These are phyloP conservation scores for Neocrepidodera transversa DNA, from an alignment of 2,888 invertebrate species.

Conservation along the genomic window DNA sequence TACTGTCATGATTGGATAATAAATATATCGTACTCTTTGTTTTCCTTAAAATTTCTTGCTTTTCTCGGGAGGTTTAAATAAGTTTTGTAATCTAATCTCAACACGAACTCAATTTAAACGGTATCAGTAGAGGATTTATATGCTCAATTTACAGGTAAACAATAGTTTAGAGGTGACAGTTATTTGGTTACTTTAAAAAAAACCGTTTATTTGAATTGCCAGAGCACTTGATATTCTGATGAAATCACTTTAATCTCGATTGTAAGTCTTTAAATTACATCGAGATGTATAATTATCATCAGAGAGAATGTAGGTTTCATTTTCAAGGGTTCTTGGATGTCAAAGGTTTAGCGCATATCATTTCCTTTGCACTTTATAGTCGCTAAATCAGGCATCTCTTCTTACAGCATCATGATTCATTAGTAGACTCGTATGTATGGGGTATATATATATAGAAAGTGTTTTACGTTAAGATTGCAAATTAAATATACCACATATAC, in stretches of 20 bases:
- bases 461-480: no score
- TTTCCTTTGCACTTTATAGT: background rate
- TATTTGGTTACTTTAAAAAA: no score
- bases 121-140: slow-evolving; percentile 8
- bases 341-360: slow-evolving; percentile 7
- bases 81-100: slow-evolving; percentile 13
- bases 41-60: slow-evolving; percentile 15
- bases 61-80: background rate
- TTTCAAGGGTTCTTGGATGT: slow-evolving; percentile 5
- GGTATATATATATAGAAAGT: no score
- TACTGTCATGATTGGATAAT: slow-evolving; percentile 12
- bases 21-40: slow-evolving; percentile 20
- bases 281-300: slow-evolving; percentile 2
- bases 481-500: no score
- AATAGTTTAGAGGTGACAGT: no score
- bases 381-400: background rate
- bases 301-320: background rate
- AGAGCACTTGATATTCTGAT: slow-evolving; percentile 3
- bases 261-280: slow-evolving; percentile 5
- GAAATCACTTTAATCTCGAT: slow-evolving; percentile 4
- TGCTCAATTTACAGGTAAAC: background rate
- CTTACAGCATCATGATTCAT: background rate
- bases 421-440: no score
- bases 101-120: background rate
- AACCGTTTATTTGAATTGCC: background rate